A percentile compares a stretch with the other conserved stretches of the same genome.
phyloP scores from a whole-genome alignment of 2,888 invertebrate species.

The Germaria angustata region DNA sequence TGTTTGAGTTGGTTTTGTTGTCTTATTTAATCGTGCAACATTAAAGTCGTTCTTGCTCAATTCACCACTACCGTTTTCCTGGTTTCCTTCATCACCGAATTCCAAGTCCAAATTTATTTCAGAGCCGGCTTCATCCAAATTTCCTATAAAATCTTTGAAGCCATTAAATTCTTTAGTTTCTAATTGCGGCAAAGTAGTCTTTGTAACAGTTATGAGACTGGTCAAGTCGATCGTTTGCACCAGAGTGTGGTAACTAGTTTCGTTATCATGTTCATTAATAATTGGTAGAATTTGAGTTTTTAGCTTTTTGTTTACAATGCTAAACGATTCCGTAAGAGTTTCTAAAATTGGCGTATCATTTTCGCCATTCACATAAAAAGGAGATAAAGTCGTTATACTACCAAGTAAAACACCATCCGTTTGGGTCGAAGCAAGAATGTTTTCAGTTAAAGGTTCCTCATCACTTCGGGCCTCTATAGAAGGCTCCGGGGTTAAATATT shows the following conservation, averaged over 20 bases:
- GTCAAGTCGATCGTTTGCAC: slow-evolving; percentile 94
- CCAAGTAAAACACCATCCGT: slow-evolving; percentile 84
- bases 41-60: slow-evolving; percentile 35
- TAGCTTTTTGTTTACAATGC: slow-evolving; percentile 92
- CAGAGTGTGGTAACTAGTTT: slow-evolving; percentile 88
- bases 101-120: slow-evolving; percentile 92
- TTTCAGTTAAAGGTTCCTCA: slow-evolving; percentile 91
- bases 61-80: slow-evolving; percentile 80
- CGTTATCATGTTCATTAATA: slow-evolving; percentile 85
- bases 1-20: background rate
- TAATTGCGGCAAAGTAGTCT: slow-evolving; percentile 90
- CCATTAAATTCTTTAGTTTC: slow-evolving; percentile 93
- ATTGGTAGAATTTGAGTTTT: slow-evolving; percentile 94
- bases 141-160: slow-evolving; percentile 92
- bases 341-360: slow-evolving; percentile 92
- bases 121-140: slow-evolving; percentile 93
- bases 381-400: slow-evolving; percentile 90
- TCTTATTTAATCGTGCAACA: slow-evolving; percentile 38
- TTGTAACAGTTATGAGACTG: slow-evolving; percentile 92
- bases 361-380: slow-evolving; percentile 86
- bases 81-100: slow-evolving; percentile 88
- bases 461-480: slow-evolving; percentile 82
- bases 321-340: slow-evolving; percentile 94
- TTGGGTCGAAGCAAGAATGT: slow-evolving; percentile 87
- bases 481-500: slow-evolving; percentile 84